phyloP scores from a whole-genome alignment of 2,888 invertebrate species.

The Rosalia funebris region DNA sequence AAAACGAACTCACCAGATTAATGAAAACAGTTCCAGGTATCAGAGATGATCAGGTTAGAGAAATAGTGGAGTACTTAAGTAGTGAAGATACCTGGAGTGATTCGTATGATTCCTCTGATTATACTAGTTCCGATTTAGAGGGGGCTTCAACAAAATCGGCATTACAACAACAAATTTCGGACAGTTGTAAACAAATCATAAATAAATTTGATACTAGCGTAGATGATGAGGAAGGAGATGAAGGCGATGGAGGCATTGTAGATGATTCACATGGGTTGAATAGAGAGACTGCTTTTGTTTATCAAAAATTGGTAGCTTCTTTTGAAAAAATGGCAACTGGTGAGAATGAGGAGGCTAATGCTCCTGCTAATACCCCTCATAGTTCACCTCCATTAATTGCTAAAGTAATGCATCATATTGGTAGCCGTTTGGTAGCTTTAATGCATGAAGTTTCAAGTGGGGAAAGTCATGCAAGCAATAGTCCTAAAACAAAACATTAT shows the following conservation, averaged over 20 bases:
- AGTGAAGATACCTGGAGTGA: slow-evolving; percentile 95
- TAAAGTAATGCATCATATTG: slow-evolving; percentile 93
- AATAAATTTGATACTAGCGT: slow-evolving; percentile 79
- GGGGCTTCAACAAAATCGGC: slow-evolving; percentile 75
- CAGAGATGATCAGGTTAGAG: slow-evolving; percentile 88
- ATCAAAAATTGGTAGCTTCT: slow-evolving; percentile 85
- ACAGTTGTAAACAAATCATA: slow-evolving; percentile 88
- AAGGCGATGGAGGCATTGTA: slow-evolving; percentile 65
- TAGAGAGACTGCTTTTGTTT: slow-evolving; percentile 86
- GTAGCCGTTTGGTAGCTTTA: slow-evolving; percentile 83
- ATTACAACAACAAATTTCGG: slow-evolving; percentile 85
- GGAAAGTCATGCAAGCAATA: slow-evolving; percentile 69
- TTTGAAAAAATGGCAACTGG: slow-evolving; percentile 79
- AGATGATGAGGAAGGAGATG: slow-evolving; percentile 69
- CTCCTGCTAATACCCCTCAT: slow-evolving; percentile 57
- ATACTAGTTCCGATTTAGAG: slow-evolving; percentile 88
- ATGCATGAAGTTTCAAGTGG: slow-evolving; percentile 93
- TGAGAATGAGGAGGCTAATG: slow-evolving; percentile 56
- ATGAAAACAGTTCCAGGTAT: slow-evolving; percentile 95
- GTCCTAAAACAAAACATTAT: slow-evolving; percentile 71
- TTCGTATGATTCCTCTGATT: slow-evolving; percentile 92
- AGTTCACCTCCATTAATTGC: slow-evolving; percentile 87
- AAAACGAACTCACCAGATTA: slow-evolving; percentile 86
- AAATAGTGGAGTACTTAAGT: slow-evolving; percentile 91
- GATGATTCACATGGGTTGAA: slow-evolving; percentile 67